Evolutionary conservation across 2,888 invertebrate species (phyloP).

Genomic region (Pseudococcus longispinus): DNA sequence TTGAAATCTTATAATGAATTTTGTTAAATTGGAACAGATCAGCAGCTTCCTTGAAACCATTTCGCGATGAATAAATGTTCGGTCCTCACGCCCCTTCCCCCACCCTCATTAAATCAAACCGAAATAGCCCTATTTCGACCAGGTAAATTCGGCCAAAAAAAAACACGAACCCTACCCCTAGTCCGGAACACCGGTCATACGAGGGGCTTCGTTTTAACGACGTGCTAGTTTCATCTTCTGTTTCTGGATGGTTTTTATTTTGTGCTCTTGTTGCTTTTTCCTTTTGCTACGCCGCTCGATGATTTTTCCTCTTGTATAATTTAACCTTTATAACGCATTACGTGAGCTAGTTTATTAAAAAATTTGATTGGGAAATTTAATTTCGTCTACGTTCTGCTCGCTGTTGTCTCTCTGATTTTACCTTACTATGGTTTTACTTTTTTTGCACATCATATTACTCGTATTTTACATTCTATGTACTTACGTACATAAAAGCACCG

Average conservation of each 20-base stretch:
- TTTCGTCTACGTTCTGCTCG: neutral
- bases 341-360: neutral
- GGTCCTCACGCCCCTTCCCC: neutral
- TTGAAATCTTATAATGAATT: no score
- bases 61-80: no score
- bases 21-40: no score
- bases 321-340: neutral
- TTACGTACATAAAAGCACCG: neutral
- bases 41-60: no score
- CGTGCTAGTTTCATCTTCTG: constrained; percentile 27
- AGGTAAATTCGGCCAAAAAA: neutral
- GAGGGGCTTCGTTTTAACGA: constrained; percentile 33
- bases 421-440: neutral
- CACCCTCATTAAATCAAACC: neutral
- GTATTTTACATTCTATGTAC: neutral
- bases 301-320: neutral
- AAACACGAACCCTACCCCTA: neutral
- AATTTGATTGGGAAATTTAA: constrained; percentile 3
- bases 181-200: neutral
- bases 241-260: constrained; percentile 8
- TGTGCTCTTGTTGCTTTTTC: constrained; percentile 3
- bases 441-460: neutral
- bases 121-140: neutral
- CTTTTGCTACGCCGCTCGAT: neutral
- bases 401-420: neutral